Evolutionary conservation across 1,140 invertebrate species (phyloP), one percentile per base, ranked within the genome.

Genomic region (Papilio dardanus): DNA sequence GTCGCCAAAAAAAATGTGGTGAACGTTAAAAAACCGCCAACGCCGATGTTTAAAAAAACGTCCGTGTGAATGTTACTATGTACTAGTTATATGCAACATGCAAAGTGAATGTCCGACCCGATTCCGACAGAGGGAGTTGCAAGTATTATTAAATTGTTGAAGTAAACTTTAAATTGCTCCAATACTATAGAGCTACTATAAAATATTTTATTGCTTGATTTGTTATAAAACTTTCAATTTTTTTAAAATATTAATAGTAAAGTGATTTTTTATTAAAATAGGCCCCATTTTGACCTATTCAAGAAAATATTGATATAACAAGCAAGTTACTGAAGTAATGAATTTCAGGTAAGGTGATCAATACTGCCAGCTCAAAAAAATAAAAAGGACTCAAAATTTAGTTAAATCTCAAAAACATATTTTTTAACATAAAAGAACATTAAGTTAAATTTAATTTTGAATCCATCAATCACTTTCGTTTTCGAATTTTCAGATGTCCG

Each of bases 111-210:
- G 54, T 58, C 66, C 33, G 66, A 68, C 66, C 66, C 66, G 40
- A 24, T 68, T 68, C 33, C 10, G n/a, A 1, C 66, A 7, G 28
- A 16, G 30, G 14, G 28, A 68, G 33, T 40, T 40, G 35, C 31
- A 21, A 68, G n/a, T 14, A n/a, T 35, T 68, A 68, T 68, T 68
- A 68, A 68, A 35, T 40, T 35, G 66, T 35, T 37, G 66, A 24
- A 68, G 33, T 19, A n/a, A 68, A 68, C 66, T 68, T 68, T 68
- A 37, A 68, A 68, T 68, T 68, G 66, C 31, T 8, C 12, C 66
- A 35, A 68, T 68, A 68, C 66, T 0, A 68, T 68, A n/a, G 66
- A 37, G 66, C 33, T 40, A 12, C 1, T 19, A 35, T 33, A n/a
- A 66, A 33, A n/a, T 33, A 6, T 66, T 33, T 62, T 21, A 12